Evolutionary conservation across 2,113 vertebrate genomes (phyloP).

Genomic region (Rafetus swinhoei): DNA sequence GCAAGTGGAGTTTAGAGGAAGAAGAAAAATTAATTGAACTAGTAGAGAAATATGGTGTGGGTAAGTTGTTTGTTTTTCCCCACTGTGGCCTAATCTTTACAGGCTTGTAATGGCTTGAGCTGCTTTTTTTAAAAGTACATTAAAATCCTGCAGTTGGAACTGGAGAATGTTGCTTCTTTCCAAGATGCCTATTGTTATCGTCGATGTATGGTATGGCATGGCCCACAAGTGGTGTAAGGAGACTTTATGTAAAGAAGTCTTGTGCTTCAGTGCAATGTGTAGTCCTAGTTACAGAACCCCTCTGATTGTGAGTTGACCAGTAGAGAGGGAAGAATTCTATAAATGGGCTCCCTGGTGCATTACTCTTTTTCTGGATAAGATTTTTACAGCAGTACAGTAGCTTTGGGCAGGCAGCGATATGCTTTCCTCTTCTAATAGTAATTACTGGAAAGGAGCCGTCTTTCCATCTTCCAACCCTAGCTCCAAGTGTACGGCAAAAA

Average conservation of each 20-base stretch:
- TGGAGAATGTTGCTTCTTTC: neutral
- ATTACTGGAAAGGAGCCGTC: neutral
- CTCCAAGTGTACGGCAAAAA: neutral
- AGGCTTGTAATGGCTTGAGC: neutral
- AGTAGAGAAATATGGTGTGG: constrained; percentile 87
- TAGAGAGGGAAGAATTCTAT: neutral
- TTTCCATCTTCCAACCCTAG: neutral
- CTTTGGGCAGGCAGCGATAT: neutral
- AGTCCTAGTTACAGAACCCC: neutral
- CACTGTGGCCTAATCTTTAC: neutral
- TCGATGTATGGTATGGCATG: neutral
- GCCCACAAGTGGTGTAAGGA: neutral
- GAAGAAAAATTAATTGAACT: constrained; percentile 78
- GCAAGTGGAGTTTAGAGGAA: constrained; percentile 85
- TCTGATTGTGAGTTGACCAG: neutral
- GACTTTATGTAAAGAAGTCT: neutral
- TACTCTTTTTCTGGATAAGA: neutral
- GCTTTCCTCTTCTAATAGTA: neutral
- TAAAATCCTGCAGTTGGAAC: neutral
- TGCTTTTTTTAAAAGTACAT: neutral
- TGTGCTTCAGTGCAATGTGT: neutral
- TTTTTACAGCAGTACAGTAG: neutral
- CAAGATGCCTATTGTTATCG: neutral
- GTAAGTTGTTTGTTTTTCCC: constrained; percentile 70
- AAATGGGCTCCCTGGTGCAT: neutral